Evolutionary conservation across 2,113 vertebrate species (phyloP).

Genomic region (Ahaetulla prasina): DNA sequence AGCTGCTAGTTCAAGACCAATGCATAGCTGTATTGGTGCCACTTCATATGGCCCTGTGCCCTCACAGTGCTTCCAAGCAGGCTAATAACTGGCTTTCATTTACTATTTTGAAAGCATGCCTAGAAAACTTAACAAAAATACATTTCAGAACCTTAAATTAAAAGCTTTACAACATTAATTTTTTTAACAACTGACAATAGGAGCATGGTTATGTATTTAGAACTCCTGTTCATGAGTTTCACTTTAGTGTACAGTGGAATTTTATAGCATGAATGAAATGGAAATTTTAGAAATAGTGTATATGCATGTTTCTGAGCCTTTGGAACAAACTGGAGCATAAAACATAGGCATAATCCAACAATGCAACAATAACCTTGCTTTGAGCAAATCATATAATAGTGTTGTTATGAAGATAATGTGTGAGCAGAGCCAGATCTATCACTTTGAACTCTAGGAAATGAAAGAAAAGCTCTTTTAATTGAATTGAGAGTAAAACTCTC

Average conservation of each 20-base stretch:
- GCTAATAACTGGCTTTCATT: neutral
- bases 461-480: neutral
- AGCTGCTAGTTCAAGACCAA: neutral
- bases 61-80: neutral
- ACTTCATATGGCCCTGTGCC: neutral
- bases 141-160: neutral
- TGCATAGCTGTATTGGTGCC: neutral
- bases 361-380: neutral
- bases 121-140: neutral
- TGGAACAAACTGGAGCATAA: too few species aligned
- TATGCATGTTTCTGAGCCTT: too few species aligned
- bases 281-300: too few species aligned
- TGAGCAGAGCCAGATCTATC: neutral
- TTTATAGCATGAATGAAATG: too few species aligned
- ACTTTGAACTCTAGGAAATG: neutral
- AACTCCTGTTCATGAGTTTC: neutral
- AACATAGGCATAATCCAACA: neutral
- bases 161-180: neutral
- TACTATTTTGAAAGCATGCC: neutral
- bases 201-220: neutral
- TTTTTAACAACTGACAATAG: neutral
- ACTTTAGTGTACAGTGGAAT: too few species aligned
- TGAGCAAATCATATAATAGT: neutral
- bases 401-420: neutral
- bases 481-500: neutral